phyloP scores from a whole-genome alignment of 1,140 invertebrate genomes.

The Acyrthosiphon pisum region DNA sequence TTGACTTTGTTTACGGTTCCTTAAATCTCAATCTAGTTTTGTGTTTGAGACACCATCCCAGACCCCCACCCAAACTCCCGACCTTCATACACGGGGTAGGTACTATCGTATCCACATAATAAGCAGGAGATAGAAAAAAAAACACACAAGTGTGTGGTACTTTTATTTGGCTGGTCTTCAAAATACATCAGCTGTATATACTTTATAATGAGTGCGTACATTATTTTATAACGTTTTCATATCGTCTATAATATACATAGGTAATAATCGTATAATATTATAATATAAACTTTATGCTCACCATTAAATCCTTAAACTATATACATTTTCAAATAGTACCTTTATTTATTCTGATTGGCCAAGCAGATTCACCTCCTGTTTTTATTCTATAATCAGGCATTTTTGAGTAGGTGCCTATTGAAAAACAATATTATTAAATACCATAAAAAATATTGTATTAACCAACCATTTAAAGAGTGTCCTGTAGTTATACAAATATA shows the following conservation, averaged over 20 bases:
- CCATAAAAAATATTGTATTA: not conserved
- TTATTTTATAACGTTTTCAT: not conserved
- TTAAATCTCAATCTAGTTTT: conserved; percentile 20
- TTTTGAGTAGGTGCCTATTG: not conserved
- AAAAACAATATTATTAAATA: not conserved
- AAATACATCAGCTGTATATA: not conserved
- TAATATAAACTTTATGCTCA: not conserved
- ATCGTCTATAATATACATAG: not conserved
- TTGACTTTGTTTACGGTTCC: conserved; percentile 36
- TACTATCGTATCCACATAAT: not conserved
- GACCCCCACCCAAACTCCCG: too few relatives aligned
- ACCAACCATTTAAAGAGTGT: not conserved
- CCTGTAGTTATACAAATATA: not conserved
- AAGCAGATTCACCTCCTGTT: fast-evolving
- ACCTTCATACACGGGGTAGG: not conserved
- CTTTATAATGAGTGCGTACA: not conserved
- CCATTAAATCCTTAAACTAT: not conserved
- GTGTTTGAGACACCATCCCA: not conserved
- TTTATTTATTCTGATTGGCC: not conserved
- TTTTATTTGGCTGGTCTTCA: not conserved
- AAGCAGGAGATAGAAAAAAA: not conserved
- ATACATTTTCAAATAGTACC: not conserved
- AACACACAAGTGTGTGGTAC: not conserved
- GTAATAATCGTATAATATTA: not conserved
- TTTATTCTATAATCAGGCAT: not conserved